These are phyloP conservation scores for Ischnus inquisitorius DNA, from an alignment of 2,888 invertebrate species.

Conservation along the genomic window DNA sequence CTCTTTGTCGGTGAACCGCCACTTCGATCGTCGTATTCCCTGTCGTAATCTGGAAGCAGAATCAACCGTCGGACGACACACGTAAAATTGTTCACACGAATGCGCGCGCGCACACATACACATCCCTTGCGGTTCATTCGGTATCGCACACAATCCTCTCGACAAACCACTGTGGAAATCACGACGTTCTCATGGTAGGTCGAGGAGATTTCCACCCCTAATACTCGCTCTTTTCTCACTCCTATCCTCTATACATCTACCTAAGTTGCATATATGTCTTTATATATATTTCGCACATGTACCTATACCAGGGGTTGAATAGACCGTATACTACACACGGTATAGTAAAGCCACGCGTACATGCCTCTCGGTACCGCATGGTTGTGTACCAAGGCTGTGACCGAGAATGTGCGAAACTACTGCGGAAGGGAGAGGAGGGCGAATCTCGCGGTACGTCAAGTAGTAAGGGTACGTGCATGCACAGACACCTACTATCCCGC, in stretches of 20 bases:
- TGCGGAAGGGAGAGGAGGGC: slow-evolving; percentile 28
- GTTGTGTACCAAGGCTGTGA: slow-evolving; percentile 19
- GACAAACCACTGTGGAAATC: slow-evolving; percentile 70
- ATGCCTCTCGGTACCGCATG: not conserved
- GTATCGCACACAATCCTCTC: slow-evolving; percentile 36
- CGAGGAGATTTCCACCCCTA: slow-evolving; percentile 31
- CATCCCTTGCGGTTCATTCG: not conserved
- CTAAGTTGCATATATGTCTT: not conserved
- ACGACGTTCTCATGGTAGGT: slow-evolving; percentile 15
- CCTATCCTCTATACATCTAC: not conserved
- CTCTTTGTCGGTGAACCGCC: slow-evolving; percentile 77
- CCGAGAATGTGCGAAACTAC: slow-evolving; percentile 51
- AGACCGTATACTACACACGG: slow-evolving; percentile 9
- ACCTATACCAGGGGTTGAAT: not conserved
- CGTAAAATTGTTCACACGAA: not conserved
- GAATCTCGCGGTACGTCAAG: slow-evolving; percentile 10
- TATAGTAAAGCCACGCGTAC: slow-evolving; percentile 41
- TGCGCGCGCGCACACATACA: not conserved
- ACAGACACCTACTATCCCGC: slow-evolving; percentile 47
- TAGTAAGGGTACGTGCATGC: slow-evolving; percentile 45
- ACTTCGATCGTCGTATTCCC: slow-evolving; percentile 73
- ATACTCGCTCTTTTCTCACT: slow-evolving; percentile 44
- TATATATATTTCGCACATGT: not conserved
- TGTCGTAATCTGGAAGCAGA: slow-evolving; percentile 81
- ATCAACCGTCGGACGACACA: slow-evolving; percentile 39